Base-by-base conservation (phyloP, 1,140 invertebrate species). In the Metopolophium dirhodum region DNA sequence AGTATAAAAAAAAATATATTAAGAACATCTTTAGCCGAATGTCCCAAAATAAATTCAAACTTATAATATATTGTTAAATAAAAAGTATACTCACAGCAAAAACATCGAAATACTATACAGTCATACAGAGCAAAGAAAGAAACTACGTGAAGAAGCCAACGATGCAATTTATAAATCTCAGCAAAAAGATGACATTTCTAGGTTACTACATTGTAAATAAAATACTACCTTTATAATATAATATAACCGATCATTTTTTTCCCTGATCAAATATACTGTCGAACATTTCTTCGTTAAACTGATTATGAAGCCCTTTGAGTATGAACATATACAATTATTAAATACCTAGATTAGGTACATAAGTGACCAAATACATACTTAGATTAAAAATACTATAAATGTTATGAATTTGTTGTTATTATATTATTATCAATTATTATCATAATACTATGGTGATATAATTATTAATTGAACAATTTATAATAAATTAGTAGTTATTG, bases 1-100 rank as follows among this genome's bases (percentile, higher is more conserved):
- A 14, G 14, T 47, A 49, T 49, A 49, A 9, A 49, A 14, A 57
- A 26, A 30, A 61, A 61, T 30, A 41, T 41, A 41, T 41, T 41
- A 41, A 41, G 41, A 61, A 30, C 11, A 61, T 30, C 9, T 30
- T 68, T n/a, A 68, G 4, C 11, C 11, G 61, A 14, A n/a, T 68
- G 61, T 68, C 30, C 26, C 11, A 30, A 68, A 68, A 68, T 3
- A 68, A 68, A 26, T 61, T 61, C 8, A 61, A 61, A 30, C 61
- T 68, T n/a, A 77, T n/a, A n/a, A 77, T n/a, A n/a, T 77, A n/a
- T 20, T 77, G n/a, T 77, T n/a, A n/a, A n/a, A 77, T 77, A 77
- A 77, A 68, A 77, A 77, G 14, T 77, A 77, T n/a, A n/a, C 14
- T 4, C n/a, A n/a, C n/a, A 77, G 4, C 61, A n/a, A n/a, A n/a